These are phyloP conservation scores for Phalacrocorax brasilianus DNA, from an alignment of 2,113 vertebrate genomes.

Conservation along the genomic window DNA sequence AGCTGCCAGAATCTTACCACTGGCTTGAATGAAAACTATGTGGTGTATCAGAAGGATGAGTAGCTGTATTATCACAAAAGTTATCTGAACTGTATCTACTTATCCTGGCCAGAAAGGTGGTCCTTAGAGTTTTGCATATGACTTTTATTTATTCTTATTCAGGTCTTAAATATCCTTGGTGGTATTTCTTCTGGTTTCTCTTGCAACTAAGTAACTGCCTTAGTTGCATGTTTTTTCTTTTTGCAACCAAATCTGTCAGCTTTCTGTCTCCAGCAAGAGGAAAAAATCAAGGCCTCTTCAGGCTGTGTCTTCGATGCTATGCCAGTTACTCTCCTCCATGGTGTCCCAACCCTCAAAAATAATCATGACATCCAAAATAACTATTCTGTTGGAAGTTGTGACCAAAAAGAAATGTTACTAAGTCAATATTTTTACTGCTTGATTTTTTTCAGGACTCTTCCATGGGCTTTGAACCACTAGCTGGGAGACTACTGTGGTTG, in stretches of 20 bases:
- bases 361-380: not conserved
- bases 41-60: not conserved
- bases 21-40: not conserved
- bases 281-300: not conserved
- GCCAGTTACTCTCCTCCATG: not conserved
- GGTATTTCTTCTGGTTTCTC: not conserved
- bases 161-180: fast-evolving
- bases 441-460: not conserved
- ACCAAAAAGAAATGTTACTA: not conserved
- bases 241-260: not conserved
- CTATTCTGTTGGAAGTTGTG: not conserved
- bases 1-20: not conserved
- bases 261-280: not conserved
- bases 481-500: not conserved
- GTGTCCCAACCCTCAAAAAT: not conserved
- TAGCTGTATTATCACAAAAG: not conserved
- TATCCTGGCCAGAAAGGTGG: not conserved
- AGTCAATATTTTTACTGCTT: not conserved
- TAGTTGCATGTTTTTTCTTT: not conserved
- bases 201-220: not conserved
- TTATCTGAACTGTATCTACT: not conserved
- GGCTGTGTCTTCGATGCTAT: not conserved
- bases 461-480: not conserved
- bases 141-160: not conserved
- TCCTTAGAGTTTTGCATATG: not conserved